A percentile compares a stretch with the other conserved stretches of the same genome.
These are phyloP conservation scores for Chymomyza procnemis DNA, from an alignment of 2,888 invertebrate species.

Conservation along the genomic window DNA sequence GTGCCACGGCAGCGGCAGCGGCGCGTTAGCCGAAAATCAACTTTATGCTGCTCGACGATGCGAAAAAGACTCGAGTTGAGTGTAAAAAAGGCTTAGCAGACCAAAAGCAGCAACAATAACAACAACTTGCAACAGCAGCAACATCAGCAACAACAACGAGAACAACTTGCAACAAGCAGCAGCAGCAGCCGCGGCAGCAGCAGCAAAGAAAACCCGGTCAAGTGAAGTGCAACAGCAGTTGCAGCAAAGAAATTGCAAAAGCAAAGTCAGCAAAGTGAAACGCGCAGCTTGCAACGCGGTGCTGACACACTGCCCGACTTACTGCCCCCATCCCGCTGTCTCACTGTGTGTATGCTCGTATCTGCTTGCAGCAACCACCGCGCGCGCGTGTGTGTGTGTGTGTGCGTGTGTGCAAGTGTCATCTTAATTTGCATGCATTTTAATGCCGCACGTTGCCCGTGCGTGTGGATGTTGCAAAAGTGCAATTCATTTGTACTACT, in stretches of 20 bases:
- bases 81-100: slow-evolving; percentile 32
- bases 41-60: slow-evolving; percentile 40
- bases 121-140: slow-evolving; percentile 3
- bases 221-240: slow-evolving; percentile 37
- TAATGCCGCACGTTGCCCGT: slow-evolving; percentile 4
- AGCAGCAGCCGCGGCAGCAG: no score
- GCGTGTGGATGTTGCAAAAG: no score
- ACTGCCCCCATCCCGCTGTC: neutral
- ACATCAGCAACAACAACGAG: slow-evolving; percentile 2
- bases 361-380: neutral
- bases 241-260: slow-evolving; percentile 4
- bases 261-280: slow-evolving; percentile 1
- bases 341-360: neutral
- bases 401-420: slow-evolving; percentile 27
- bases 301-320: slow-evolving; percentile 52
- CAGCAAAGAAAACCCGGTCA: slow-evolving; percentile 40
- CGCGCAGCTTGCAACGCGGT: slow-evolving; percentile 18
- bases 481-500: slow-evolving; percentile 21
- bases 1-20: neutral
- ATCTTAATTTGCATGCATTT: slow-evolving; percentile 58
- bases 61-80: slow-evolving; percentile 36
- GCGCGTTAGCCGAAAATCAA: slow-evolving; percentile 27
- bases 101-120: slow-evolving; percentile 1
- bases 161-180: slow-evolving; percentile 3
- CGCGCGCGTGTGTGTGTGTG: slow-evolving; percentile 1